These are phyloP conservation scores for Phalangium opilio DNA, from an alignment of 2,888 invertebrate species.

Conservation along the genomic window DNA sequence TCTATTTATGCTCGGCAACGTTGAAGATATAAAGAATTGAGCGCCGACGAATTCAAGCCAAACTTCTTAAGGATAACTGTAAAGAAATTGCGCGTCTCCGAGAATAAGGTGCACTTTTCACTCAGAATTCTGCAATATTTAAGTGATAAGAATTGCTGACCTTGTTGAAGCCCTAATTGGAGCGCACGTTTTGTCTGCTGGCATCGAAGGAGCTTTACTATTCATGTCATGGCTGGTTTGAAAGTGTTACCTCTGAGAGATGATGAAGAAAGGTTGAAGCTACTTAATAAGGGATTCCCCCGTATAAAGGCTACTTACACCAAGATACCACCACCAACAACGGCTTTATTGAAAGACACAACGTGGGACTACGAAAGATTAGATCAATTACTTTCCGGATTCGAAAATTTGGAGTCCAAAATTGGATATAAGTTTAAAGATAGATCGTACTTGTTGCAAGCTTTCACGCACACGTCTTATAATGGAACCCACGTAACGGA, in stretches of 20 bases:
- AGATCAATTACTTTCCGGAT: slow-evolving; percentile 8
- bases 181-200: slow-evolving; percentile 47
- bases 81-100: slow-evolving; percentile 9
- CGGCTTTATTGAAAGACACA: neutral
- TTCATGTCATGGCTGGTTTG: slow-evolving; percentile 17
- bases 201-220: slow-evolving; percentile 28
- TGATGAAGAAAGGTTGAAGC: neutral
- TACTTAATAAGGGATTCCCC: neutral
- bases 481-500: slow-evolving; percentile 62
- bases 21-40: neutral
- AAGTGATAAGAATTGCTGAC: slow-evolving; percentile 53
- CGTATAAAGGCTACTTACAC: too few relatives aligned
- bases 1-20: neutral
- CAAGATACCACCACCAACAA: neutral
- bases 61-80: neutral
- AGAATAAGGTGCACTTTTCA: neutral
- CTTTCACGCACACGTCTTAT: slow-evolving; percentile 83
- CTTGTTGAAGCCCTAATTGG: slow-evolving; percentile 73
- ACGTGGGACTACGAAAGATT: slow-evolving; percentile 1
- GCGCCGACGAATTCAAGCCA: neutral
- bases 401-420: slow-evolving; percentile 40
- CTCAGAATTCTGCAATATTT: slow-evolving; percentile 4
- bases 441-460: slow-evolving; percentile 65
- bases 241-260: slow-evolving; percentile 3
- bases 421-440: slow-evolving; percentile 65